Evolutionary conservation across 2,888 invertebrate species (phyloP).

Genomic region (Eretmocerus hayati): DNA sequence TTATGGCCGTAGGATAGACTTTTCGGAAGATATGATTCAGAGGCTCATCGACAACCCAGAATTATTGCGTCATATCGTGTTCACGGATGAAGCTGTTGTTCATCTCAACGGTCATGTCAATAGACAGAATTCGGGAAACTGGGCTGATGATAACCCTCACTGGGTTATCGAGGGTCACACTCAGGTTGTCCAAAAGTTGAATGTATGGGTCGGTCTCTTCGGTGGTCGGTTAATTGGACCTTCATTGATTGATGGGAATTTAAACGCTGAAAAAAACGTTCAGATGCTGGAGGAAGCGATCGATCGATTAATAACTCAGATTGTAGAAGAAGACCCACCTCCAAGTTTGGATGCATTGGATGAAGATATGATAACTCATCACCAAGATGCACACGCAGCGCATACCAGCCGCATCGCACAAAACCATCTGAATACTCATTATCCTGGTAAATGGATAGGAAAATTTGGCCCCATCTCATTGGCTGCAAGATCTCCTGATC

Average conservation of each 20-base stretch:
- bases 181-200: conserved; percentile 3
- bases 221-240: conserved; percentile 27
- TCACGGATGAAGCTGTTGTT: conserved; percentile 28
- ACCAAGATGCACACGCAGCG: no score
- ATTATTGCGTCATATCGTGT: conserved; percentile 22
- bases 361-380: no score
- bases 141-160: conserved; percentile 26
- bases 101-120: conserved; percentile 28
- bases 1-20: no score
- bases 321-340: conserved; percentile 12
- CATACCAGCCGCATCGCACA: no score
- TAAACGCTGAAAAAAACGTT: conserved; percentile 11
- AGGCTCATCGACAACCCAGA: conserved; percentile 10
- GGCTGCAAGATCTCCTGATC: no score
- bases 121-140: conserved; percentile 29
- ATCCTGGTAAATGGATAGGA: no score
- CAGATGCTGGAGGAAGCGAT: conserved; percentile 10
- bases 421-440: no score
- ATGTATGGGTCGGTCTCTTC: conserved; percentile 7
- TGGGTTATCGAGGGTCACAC: conserved; percentile 15
- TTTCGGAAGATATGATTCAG: conserved; percentile 21
- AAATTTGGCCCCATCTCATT: no score
- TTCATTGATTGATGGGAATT: conserved; percentile 31
- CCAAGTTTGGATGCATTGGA: no score
- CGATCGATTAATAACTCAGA: conserved; percentile 12